phyloP scores from a whole-genome alignment of 2,888 invertebrate genomes.

The Ophion ventricosus region DNA sequence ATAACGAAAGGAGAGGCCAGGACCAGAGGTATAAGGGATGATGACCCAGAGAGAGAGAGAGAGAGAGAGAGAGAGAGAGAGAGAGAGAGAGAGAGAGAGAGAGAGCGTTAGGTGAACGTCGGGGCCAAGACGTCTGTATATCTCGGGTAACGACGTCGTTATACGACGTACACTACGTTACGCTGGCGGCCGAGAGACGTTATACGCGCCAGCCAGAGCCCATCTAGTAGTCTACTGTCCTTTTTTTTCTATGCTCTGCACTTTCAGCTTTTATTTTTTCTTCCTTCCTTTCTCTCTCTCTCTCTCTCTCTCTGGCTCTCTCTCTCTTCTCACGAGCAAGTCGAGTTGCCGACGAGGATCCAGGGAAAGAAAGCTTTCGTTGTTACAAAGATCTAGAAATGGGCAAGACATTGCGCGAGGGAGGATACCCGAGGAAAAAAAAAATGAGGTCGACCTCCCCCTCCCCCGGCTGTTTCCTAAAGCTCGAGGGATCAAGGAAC shows the following conservation, averaged over 20 bases:
- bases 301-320: neutral
- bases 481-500: constrained; percentile 50
- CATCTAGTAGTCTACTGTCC: constrained; percentile 55
- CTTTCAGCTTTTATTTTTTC: constrained; percentile 14
- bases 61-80: constrained; percentile 8
- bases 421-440: constrained; percentile 43
- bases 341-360: constrained; percentile 4
- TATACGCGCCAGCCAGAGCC: constrained; percentile 59
- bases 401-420: constrained; percentile 39
- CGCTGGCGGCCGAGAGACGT: constrained; percentile 60
- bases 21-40: constrained; percentile 52
- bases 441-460: constrained; percentile 66
- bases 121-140: constrained; percentile 80
- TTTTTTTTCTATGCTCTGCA: constrained; percentile 49
- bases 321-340: constrained; percentile 25
- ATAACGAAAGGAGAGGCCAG: constrained; percentile 29
- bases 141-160: constrained; percentile 82
- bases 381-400: constrained; percentile 45
- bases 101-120: constrained; percentile 73
- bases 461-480: neutral
- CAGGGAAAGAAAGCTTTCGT: constrained; percentile 31
- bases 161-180: constrained; percentile 73
- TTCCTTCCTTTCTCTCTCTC: constrained; percentile 6
- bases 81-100: constrained; percentile 2
- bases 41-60: constrained; percentile 17